Evolutionary conservation across 1,140 invertebrate species (phyloP).

Genomic region (Drosophila pandora): DNA sequence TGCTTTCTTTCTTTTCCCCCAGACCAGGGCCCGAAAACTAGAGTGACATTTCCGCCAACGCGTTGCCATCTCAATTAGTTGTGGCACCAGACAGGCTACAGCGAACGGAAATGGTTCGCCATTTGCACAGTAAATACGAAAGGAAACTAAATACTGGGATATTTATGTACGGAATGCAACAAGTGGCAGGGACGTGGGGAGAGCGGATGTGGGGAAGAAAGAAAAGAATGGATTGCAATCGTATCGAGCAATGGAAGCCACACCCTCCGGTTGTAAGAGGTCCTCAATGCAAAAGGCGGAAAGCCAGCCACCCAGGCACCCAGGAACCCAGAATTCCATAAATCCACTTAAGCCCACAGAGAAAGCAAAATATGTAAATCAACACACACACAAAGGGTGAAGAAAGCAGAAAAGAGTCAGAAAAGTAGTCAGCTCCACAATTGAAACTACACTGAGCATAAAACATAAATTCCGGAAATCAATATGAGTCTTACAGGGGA

Average conservation of each 20-base stretch:
- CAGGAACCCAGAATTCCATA: conserved; percentile 59
- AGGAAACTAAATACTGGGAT: neutral
- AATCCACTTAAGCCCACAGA: conserved; percentile 65
- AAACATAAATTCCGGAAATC: neutral
- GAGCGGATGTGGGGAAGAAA: conserved; percentile 14
- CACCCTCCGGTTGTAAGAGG: conserved; percentile 18
- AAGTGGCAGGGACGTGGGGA: conserved; percentile 38
- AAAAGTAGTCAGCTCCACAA: conserved; percentile 5
- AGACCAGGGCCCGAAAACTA: conserved; percentile 3
- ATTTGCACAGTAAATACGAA: conserved; percentile 57
- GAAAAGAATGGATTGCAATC: conserved; percentile 29
- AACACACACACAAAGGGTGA: conserved; percentile 48
- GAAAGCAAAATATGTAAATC: conserved; percentile 55
- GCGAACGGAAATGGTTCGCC: conserved; percentile 71
- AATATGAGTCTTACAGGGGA: neutral
- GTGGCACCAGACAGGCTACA: conserved; percentile 61
- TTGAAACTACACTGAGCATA: neutral
- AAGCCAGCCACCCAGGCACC: conserved; percentile 8
- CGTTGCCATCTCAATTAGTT: conserved; percentile 69
- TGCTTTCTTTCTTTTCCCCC: conserved; percentile 29
- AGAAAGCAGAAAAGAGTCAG: neutral
- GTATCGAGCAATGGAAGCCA: conserved; percentile 7
- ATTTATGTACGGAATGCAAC: conserved; percentile 45
- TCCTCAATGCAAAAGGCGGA: conserved; percentile 20
- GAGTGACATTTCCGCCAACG: conserved; percentile 57